Evolutionary conservation across 2,113 vertebrate genomes (phyloP).

Genomic region (Calonectris borealis): DNA sequence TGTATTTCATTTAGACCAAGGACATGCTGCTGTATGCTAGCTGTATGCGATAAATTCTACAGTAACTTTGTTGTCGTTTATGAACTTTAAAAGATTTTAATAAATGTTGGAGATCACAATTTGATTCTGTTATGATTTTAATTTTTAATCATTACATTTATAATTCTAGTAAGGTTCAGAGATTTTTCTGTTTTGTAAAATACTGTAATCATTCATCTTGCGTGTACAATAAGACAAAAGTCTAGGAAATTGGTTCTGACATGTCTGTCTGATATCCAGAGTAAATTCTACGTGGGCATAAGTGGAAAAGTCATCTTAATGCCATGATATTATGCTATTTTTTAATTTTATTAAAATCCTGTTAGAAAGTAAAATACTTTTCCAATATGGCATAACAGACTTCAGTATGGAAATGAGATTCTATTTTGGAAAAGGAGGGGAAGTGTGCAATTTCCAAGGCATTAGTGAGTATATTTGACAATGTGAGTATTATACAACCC

Average conservation of each 20-base stretch:
- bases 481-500: slow-evolving; percentile 69
- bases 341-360: slow-evolving; percentile 57
- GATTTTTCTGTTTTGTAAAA: slow-evolving; percentile 62
- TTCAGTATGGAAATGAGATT: slow-evolving; percentile 67
- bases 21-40: slow-evolving; percentile 84
- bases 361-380: slow-evolving; percentile 51
- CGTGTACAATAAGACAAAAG: slow-evolving; percentile 53
- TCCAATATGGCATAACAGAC: slow-evolving; percentile 65
- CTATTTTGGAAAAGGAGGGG: slow-evolving; percentile 57
- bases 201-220: slow-evolving; percentile 57
- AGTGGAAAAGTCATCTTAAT: slow-evolving; percentile 54
- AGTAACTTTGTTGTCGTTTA: slow-evolving; percentile 84
- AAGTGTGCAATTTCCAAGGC: slow-evolving; percentile 64
- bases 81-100: slow-evolving; percentile 83
- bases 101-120: slow-evolving; percentile 83
- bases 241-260: slow-evolving; percentile 58
- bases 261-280: slow-evolving; percentile 40
- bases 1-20: slow-evolving; percentile 80
- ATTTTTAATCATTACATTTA: slow-evolving; percentile 66
- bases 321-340: slow-evolving; percentile 50
- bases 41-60: slow-evolving; percentile 82
- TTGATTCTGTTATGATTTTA: slow-evolving; percentile 77
- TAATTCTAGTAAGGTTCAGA: slow-evolving; percentile 20
- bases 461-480: slow-evolving; percentile 66
- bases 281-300: slow-evolving; percentile 33